phyloP scores from a whole-genome alignment of 2,888 invertebrate species.

The Rhimphoctona megacephalus region DNA sequence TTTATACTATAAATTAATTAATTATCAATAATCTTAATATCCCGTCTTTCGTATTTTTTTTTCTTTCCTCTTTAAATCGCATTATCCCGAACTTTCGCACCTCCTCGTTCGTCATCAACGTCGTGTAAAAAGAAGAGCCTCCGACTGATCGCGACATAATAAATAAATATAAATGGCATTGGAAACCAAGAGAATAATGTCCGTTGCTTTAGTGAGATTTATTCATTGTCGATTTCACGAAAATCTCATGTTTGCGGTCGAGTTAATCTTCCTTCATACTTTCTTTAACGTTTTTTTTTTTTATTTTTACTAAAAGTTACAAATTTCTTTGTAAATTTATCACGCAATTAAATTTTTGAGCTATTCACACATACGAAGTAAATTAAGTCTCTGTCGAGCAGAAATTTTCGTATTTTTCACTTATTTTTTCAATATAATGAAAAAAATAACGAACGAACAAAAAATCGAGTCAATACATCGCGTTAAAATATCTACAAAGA shows the following conservation, averaged over 20 bases:
- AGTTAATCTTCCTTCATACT: neutral
- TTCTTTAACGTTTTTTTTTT: neutral
- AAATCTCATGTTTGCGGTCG: neutral
- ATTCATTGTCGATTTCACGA: neutral
- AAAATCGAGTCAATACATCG: neutral
- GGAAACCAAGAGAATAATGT: constrained; percentile 33
- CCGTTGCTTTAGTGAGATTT: neutral
- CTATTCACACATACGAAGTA: neutral
- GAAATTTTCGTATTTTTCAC: neutral
- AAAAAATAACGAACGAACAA: constrained; percentile 16
- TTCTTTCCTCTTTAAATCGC: neutral
- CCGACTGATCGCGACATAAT: constrained; percentile 41
- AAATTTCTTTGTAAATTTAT: neutral
- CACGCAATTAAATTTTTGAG: neutral
- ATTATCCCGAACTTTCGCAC: neutral
- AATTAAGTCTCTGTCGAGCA: neutral
- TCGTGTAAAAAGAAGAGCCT: constrained; percentile 19
- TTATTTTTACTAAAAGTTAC: neutral
- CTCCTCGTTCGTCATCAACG: constrained; percentile 23
- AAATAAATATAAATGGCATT: constrained; percentile 59
- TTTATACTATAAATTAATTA: constrained; percentile 39
- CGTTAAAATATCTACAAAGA: constrained; percentile 37
- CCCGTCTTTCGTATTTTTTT: neutral
- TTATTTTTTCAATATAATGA: neutral
- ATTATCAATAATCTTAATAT: constrained; percentile 34